Conservation (phyloP, 2,888 invertebrate species). For the Mesorhabditis belari region DNA sequence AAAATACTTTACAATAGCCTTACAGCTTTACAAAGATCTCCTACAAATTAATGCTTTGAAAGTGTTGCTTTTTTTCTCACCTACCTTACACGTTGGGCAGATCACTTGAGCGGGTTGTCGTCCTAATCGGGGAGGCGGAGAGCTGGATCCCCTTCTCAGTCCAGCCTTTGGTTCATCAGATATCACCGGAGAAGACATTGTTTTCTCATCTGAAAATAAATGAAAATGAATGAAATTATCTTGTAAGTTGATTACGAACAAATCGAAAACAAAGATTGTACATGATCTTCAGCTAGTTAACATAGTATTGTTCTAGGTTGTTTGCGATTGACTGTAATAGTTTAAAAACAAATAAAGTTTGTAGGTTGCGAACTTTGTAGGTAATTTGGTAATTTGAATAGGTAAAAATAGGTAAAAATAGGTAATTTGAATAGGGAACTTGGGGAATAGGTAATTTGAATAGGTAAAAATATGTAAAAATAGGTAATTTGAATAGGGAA, state of each 20-base stretch:
- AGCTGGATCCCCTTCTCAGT: neutral
- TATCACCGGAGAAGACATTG: neutral
- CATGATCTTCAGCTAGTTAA: too few species aligned
- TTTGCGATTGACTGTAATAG: too few species aligned
- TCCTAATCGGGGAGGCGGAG: neutral
- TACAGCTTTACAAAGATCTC: too few species aligned
- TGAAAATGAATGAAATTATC: neutral
- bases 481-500: too few species aligned
- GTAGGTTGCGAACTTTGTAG: too few species aligned
- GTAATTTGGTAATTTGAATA: too few species aligned
- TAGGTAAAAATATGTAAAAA: too few species aligned
- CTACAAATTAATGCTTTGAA: neutral
- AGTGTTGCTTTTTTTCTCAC: neutral
- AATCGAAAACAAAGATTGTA: neutral
- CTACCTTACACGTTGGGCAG: neutral
- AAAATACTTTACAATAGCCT: neutral
- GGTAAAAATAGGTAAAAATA: too few species aligned
- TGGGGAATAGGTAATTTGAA: too few species aligned
- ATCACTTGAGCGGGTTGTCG: neutral
- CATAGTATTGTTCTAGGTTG: too few species aligned
- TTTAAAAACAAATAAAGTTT: too few species aligned
- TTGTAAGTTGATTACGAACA: neutral
- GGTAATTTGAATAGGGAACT: too few species aligned
- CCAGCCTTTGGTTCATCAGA: neutral
- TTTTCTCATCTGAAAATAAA: neutral